These are phyloP conservation scores for Drosophila gaucha DNA, from an alignment of 2,888 invertebrate species.

Conservation along the genomic window DNA sequence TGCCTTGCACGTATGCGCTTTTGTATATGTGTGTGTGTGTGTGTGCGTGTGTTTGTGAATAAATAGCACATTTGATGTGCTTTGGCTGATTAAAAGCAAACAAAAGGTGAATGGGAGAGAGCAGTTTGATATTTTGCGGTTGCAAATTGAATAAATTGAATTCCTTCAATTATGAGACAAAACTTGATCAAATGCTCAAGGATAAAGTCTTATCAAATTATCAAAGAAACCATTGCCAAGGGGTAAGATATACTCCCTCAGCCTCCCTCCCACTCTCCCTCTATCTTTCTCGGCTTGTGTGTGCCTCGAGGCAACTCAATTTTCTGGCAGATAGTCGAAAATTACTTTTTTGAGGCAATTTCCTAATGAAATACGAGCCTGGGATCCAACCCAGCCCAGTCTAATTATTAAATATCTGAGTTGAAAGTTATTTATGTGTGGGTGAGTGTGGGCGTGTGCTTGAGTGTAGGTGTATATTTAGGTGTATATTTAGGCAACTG, in stretches of 20 bases:
- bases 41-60: slow-evolving; percentile 28
- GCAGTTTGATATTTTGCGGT: background rate
- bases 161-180: slow-evolving; percentile 62
- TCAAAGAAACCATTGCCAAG: slow-evolving; percentile 33
- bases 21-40: no score
- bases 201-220: slow-evolving; percentile 43
- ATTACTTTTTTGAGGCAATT: slow-evolving; percentile 49
- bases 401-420: slow-evolving; percentile 34
- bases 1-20: slow-evolving; percentile 14
- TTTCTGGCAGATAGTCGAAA: slow-evolving; percentile 34
- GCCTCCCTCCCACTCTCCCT: background rate
- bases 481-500: slow-evolving; percentile 17
- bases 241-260: background rate
- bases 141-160: slow-evolving; percentile 57
- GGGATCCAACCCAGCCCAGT: background rate
- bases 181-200: slow-evolving; percentile 19
- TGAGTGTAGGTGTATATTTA: background rate
- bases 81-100: slow-evolving; percentile 73
- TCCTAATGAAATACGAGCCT: slow-evolving; percentile 45
- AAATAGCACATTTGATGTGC: slow-evolving; percentile 65
- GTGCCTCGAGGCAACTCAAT: slow-evolving; percentile 18
- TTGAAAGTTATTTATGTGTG: slow-evolving; percentile 24
- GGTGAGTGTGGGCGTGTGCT: slow-evolving; percentile 1
- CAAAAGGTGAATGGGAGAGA: slow-evolving; percentile 28
- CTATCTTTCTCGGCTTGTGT: no score